phyloP scores from a whole-genome alignment of 2,888 invertebrate genomes.

The Gymnocheta viridis region DNA sequence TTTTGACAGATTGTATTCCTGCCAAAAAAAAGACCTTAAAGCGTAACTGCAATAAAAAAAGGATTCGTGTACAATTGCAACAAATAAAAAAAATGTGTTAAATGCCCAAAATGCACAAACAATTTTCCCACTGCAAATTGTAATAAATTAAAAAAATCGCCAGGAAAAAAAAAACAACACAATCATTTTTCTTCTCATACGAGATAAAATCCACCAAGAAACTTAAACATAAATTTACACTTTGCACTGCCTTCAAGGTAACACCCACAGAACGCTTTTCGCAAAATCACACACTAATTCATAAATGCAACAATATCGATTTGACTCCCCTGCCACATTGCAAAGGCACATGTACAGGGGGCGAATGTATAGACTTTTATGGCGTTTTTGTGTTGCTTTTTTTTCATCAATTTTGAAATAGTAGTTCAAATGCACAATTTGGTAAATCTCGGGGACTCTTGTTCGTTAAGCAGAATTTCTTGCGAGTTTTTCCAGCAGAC shows the following conservation, averaged over 20 bases:
- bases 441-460: background rate
- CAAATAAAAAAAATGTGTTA: constrained; percentile 45
- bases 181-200: constrained; percentile 73
- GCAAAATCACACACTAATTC: constrained; percentile 71
- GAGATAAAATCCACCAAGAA: constrained; percentile 80
- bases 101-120: constrained; percentile 53
- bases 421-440: constrained; percentile 45
- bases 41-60: constrained; percentile 71
- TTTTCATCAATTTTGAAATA: background rate
- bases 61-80: constrained; percentile 22
- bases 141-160: constrained; percentile 37
- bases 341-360: background rate
- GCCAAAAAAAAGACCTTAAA: constrained; percentile 71
- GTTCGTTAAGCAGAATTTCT: constrained; percentile 3
- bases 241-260: constrained; percentile 81
- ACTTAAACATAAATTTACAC: constrained; percentile 81
- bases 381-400: background rate
- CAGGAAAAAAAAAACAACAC: constrained; percentile 67
- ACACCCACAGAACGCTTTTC: constrained; percentile 74
- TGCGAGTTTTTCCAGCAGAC: constrained; percentile 58
- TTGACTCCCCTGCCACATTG: constrained; percentile 35
- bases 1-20: constrained; percentile 56
- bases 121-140: constrained; percentile 64
- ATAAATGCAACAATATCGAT: constrained; percentile 71
- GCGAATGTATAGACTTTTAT: background rate